Evolutionary conservation across 2,888 invertebrate species (phyloP), one percentile per base, ranked within the genome.

Genomic region (Tipula unca): DNA sequence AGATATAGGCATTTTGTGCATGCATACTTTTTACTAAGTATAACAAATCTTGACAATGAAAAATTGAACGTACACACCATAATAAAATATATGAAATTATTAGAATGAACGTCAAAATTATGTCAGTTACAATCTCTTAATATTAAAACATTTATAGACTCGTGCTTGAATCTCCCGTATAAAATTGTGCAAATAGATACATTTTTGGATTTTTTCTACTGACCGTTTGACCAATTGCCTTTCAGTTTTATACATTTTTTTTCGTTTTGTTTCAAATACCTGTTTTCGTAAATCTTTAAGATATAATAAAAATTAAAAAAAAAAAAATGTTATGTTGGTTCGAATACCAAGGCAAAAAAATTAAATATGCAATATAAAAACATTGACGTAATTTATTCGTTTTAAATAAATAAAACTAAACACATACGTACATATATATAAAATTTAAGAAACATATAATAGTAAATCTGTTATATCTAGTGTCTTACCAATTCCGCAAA

Each of bases 281-380:
- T 69, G 69, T 69, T 69, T 69, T 69, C 69, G 69, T 69, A 69
- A 69, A 69, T 69, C 69, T 69, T 69, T 69, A 69, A 69, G 69
- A 69, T 25, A 69, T 69, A 69, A 69, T 69, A 69, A 69, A 69
- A 48, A 69, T 25, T 25, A 69, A 69, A 69, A 25, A 69, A 69
- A 69, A 69, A 69, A 54, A 69, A 25, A 25, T 69, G 69, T 69
- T 69, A 69, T 69, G 69, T 69, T 54, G 25, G 13, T 69, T 69
- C 69, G 69, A 69, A 69, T 69, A 69, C 69, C 69, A 69, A 69
- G 69, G 69, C 69, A 69, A 69, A 69, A n/a, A 48, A 69, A 69
- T 69, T 69, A 69, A 69, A 69, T 69, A 69, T 69, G 69, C 69
- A 69, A 69, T 69, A 69, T 25, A 69, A 69, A 69, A 69, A 1